A percentile compares a stretch with the other conserved stretches of the same genome.
These are phyloP conservation scores for Cacajao melanocephalus DNA, from an alignment of 2,797 vertebrate genomes.

Conservation along the genomic window DNA sequence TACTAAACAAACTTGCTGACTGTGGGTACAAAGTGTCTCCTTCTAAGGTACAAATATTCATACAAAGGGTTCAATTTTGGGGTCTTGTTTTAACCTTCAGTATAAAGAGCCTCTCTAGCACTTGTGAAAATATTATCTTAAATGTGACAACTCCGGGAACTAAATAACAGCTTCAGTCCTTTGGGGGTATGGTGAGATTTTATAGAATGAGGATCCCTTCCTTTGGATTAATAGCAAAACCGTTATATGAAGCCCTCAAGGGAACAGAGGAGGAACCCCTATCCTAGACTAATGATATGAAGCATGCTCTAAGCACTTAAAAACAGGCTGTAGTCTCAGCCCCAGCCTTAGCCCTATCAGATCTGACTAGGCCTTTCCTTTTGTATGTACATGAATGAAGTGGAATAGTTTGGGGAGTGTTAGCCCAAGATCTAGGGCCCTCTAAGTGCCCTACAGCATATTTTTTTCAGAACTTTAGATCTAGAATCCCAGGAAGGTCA, in stretches of 20 bases:
- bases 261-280: neutral
- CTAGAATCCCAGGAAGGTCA: neutral
- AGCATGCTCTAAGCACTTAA: neutral
- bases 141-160: neutral
- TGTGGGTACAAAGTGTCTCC: neutral
- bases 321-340: neutral
- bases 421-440: neutral
- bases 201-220: neutral
- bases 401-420: neutral
- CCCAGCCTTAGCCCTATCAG: neutral
- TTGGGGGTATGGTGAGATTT: neutral
- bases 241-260: neutral
- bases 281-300: neutral
- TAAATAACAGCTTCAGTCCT: neutral
- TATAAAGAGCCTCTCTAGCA: neutral
- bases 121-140: neutral
- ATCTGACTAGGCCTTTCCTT: neutral
- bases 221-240: neutral
- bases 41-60: neutral
- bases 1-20: neutral
- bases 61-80: neutral
- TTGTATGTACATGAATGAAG: neutral
- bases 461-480: neutral
- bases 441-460: neutral
- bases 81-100: neutral